phyloP scores from a whole-genome alignment of 2,888 invertebrate species.

The Tipula lateralis region DNA sequence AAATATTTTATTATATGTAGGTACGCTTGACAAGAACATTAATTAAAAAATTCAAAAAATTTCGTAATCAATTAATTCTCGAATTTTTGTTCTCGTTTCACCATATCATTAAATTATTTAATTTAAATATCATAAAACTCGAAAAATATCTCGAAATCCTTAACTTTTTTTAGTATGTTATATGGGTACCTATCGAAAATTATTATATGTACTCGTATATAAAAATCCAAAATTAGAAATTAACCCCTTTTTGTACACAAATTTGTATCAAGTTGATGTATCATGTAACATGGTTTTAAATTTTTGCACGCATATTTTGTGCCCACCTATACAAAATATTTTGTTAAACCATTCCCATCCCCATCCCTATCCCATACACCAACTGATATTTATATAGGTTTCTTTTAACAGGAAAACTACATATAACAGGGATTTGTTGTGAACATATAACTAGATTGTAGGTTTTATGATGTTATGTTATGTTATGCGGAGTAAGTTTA shows the following conservation, averaged over 20 bases:
- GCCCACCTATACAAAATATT: not conserved
- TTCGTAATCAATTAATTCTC: not conserved
- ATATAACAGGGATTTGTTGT: not conserved
- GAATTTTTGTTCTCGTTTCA: not conserved
- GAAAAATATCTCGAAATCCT: not conserved
- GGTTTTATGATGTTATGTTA: too few species aligned
- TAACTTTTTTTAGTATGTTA: not conserved
- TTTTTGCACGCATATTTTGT: not conserved
- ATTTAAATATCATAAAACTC: not conserved
- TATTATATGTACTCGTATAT: too few species aligned
- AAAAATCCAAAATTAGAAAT: not conserved
- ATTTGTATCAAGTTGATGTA: not conserved
- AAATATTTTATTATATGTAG: not conserved
- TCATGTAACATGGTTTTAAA: not conserved
- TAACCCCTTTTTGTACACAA: not conserved
- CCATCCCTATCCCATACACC: not conserved
- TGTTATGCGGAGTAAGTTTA: too few species aligned
- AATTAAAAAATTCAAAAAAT: not conserved
- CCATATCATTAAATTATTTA: not conserved
- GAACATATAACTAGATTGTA: too few species aligned
- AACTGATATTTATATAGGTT: not conserved
- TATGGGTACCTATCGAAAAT: not conserved
- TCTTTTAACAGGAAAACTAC: not conserved
- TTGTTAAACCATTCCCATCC: not conserved
- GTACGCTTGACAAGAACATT: not conserved